phyloP scores from a whole-genome alignment of 2,888 invertebrate genomes.

The Deladenus siricidicola region DNA sequence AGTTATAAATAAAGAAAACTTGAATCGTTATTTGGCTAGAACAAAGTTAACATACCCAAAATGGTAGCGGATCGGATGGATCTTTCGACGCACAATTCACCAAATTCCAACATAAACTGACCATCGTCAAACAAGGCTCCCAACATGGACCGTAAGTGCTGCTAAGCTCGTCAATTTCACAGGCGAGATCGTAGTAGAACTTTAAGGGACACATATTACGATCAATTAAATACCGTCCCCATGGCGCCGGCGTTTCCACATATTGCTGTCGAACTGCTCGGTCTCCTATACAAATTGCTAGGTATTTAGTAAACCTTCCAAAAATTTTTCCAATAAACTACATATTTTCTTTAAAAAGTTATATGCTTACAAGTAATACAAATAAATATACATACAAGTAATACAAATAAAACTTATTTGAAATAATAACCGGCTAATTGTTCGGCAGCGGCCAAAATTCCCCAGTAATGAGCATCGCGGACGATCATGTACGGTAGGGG shows the following conservation, averaged over 20 bases:
- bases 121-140: constrained; percentile 82
- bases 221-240: constrained; percentile 72
- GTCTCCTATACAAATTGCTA: constrained; percentile 26
- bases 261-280: constrained; percentile 36
- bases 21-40: too few relatives aligned
- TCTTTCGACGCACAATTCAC: constrained; percentile 67
- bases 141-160: constrained; percentile 97
- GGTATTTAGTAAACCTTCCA: too few relatives aligned
- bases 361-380: too few relatives aligned
- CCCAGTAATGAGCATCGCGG: constrained; percentile 76
- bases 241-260: constrained; percentile 75
- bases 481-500: constrained; percentile 69
- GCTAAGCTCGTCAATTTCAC: constrained; percentile 64
- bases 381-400: too few relatives aligned
- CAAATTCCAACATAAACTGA: constrained; percentile 48
- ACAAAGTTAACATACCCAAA: constrained; percentile 88
- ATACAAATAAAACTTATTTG: too few relatives aligned
- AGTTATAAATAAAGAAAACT: too few relatives aligned
- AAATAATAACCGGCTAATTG: constrained; percentile 30
- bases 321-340: too few relatives aligned
- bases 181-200: constrained; percentile 93
- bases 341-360: too few relatives aligned
- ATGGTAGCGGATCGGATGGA: constrained; percentile 83
- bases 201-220: constrained; percentile 84
- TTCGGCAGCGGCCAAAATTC: constrained; percentile 81